Base-by-base conservation (phyloP, 2,797 vertebrate species). In the Arrhamphus sclerolepis region DNA sequence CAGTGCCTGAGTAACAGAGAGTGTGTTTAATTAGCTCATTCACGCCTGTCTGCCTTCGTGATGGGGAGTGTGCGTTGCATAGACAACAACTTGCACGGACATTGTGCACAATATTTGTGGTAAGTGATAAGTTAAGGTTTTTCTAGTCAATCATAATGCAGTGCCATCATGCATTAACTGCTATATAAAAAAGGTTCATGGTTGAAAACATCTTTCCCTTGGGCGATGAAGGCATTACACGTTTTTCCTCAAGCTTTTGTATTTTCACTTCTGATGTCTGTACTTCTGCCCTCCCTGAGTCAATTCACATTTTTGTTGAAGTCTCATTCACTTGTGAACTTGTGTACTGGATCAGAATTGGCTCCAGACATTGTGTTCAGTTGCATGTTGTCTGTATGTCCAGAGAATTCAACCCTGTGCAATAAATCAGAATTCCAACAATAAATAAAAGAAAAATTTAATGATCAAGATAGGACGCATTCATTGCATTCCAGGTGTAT, bases 1-100 rank as follows among this genome's bases (percentile, higher is more conserved):
- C 18, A 4, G 66, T 28, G 72, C 56, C 71, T 70, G 59, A 40
- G 51, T 50, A 62, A 47, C n/a, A 57, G 56, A 68, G 66, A 53
- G 61, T 28, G 59, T 56, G 68, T 82, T 84, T 76, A 70, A 73
- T 82, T 72, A 62, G 71, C 46, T 74, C 5, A 72, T 59, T 70
- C 65, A 69, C 11, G 55, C 65, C 72, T 78, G 63, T 72, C 73
- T 70, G 59, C 54, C 42, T 70, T 50, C 53, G 59, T 72, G 71
- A 82, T 57, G 64, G 24, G 22, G 24, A 50, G 63, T 56, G 57
- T 57, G 38, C 56, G 21, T 68, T 67, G 63, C 64, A 73, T 20
- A 46, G 31, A 48, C 22, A 34, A 62, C 24, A 16, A 31, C 29
- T n/a, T 64, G 46, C 29, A 46, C 51, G 34, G 13, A 26, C 40